Base-by-base conservation (phyloP, 2,113 vertebrate genomes). In the Tringa solitaria region DNA sequence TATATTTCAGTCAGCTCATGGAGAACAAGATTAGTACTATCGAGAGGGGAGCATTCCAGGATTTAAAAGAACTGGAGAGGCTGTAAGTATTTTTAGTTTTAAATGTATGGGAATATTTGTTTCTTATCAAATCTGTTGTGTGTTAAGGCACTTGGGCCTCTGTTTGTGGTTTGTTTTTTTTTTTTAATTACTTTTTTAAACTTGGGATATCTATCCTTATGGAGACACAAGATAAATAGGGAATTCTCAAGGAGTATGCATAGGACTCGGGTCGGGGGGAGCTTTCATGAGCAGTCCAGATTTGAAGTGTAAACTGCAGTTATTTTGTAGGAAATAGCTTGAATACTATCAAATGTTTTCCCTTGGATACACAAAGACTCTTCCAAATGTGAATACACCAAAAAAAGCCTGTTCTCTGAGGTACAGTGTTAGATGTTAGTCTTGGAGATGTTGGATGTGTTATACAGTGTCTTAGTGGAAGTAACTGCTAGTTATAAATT, bases 21-120 rank as follows among this genome's bases (percentile, higher is more conserved):
- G 99, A 99, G 97, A 99, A 99, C 97, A 99, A 99, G 98, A 99
- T 99, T 97, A 99, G 97, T 95, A 98, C 98, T 59, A 99, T 99
- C 14, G 99, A 99, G 96, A 98, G 99, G 96, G 99, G 99, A 97
- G 99, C 99, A 57, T 99, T 99, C 98, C 99, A 99, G 98, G 99
- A 99, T 97, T 98, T 99, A 95, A 99, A 99, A 98, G 99, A 99
- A 94, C 98, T 99, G 96, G 99, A 99, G 96, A 99, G 99, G 97
- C 98, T 99, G 99, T 99, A 98, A 99, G 99, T 99, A 97, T 97
- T 95, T 96, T 95, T 93, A 72, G 88, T 90, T 97, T 33, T 61
- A 83, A 88, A 87, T 74, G 15, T 67, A 73, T 87, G 53, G 91
- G 7, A 51, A 20, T 46, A 53, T 72, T 53, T 53, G 30, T 32